Evolutionary conservation across 2,888 invertebrate genomes (phyloP), one percentile per base, ranked within the genome.

Genomic region (Selenia dentaria): DNA sequence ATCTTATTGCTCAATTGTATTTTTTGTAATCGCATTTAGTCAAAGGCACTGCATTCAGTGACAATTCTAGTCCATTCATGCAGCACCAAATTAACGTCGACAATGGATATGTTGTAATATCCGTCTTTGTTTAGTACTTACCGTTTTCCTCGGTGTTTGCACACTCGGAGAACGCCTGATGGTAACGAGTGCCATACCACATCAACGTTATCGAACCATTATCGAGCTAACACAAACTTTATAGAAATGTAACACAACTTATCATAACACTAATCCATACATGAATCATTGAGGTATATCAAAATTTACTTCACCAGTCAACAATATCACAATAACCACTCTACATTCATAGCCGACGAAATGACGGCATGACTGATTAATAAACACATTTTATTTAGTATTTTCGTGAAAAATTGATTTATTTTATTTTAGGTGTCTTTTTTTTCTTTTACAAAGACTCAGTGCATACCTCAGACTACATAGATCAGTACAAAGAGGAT

Each of bases 161-260:
- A 90, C 86, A 83, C 88, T 90, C 67, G 87, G 80, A 78, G 90
- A 89, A 77, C 90, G 89, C 64, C 87, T 85, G 78, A 89, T 89
- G 66, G 88, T 89, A 76, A 90, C 88, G 70, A 90, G 88, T 83
- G 90, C 90, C 90, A 90, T 90, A 79, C 81, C 89, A 90, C 86
- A 86, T 79, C 79, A 82, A 69, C 76, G 72, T 74, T 79, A 81
- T 70, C 75, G 68, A 81, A 79, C 77, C 84, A 87, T 87, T 80
- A 79, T 82, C 75, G 69, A 73, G 78, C 74, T 76, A 66, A 82
- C 84, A 85, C 84, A 87, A 84, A 85, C 83, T 79, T 77, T 67
- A 80, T 66, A 75, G 67, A 75, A 79, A 74, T 78, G 42, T 46
- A 54, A 64, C 54, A 79, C 71, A 78, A 81, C 76, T 70, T 80